These are phyloP conservation scores for Macropus fuliginosus DNA, from an alignment of 2,797 vertebrate genomes.

Conservation along the genomic window DNA sequence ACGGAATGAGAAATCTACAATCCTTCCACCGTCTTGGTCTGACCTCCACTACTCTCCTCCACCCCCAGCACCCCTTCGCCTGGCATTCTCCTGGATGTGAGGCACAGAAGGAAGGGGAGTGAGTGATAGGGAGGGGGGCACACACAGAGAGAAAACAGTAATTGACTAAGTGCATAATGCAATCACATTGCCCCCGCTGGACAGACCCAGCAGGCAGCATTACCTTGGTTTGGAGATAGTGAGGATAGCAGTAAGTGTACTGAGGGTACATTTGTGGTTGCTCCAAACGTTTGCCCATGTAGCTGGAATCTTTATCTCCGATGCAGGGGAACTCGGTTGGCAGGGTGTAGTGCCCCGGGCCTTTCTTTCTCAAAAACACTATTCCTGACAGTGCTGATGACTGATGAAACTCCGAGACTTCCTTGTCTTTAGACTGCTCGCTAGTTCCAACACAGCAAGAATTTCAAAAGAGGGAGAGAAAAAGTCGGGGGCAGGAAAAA, in stretches of 20 bases:
- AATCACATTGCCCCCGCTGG: slow-evolving; percentile 64
- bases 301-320: slow-evolving; percentile 96
- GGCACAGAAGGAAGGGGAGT: slow-evolving; percentile 58
- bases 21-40: neutral
- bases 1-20: slow-evolving; percentile 58
- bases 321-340: slow-evolving; percentile 91
- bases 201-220: slow-evolving; percentile 56
- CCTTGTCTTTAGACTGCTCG: slow-evolving; percentile 81
- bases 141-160: slow-evolving; percentile 14
- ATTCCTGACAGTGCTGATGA: slow-evolving; percentile 87
- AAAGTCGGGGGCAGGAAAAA: slow-evolving; percentile 35
- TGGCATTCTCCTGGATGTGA: slow-evolving; percentile 74
- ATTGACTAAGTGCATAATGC: slow-evolving; percentile 75
- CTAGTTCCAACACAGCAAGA: slow-evolving; percentile 86
- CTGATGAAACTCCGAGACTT: slow-evolving; percentile 82
- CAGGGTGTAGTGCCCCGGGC: slow-evolving; percentile 87
- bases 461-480: slow-evolving; percentile 62
- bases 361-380: slow-evolving; percentile 87
- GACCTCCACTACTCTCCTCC: slow-evolving; percentile 44
- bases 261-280: slow-evolving; percentile 99
- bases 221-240: slow-evolving; percentile 98
- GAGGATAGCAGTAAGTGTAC: slow-evolving; percentile 99
- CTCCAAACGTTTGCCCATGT: slow-evolving; percentile 99
- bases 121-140: slow-evolving; percentile 26
- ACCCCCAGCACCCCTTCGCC: slow-evolving; percentile 49